Evolutionary conservation across 1,140 invertebrate genomes (phyloP).

Genomic region (Idris sp.): DNA sequence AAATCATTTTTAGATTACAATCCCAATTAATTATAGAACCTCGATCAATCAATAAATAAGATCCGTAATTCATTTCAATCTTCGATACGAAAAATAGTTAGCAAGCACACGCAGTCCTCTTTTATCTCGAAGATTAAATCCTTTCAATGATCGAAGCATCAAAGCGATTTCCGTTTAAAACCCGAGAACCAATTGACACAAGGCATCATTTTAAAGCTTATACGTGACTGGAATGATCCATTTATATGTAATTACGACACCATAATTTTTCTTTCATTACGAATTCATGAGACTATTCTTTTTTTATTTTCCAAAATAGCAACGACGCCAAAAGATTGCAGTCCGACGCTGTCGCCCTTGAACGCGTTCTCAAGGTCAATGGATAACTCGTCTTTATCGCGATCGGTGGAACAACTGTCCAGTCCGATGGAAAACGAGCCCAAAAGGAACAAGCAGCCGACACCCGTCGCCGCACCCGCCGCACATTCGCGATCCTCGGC

Average conservation of each 20-base stretch:
- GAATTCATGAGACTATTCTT: conserved; percentile 37
- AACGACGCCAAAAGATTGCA: conserved; percentile 89
- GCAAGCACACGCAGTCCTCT: too few relatives aligned
- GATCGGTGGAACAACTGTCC: conserved; percentile 87
- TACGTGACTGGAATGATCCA: conserved; percentile 46
- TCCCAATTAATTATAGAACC: too few relatives aligned
- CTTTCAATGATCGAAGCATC: conserved; percentile 16
- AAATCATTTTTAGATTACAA: too few relatives aligned
- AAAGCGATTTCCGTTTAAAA: conserved; percentile 21
- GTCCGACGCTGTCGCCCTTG: conserved; percentile 87
- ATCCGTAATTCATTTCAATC: too few relatives aligned
- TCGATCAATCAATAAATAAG: too few relatives aligned
- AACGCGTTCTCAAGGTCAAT: conserved; percentile 88
- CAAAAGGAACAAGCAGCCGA: conserved; percentile 72
- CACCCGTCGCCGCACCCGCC: conserved; percentile 71
- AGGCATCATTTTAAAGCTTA: conserved; percentile 1
- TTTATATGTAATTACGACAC: conserved; percentile 23
- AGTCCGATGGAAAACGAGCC: conserved; percentile 82
- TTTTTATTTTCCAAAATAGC: conserved; percentile 77
- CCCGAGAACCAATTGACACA: conserved; percentile 25
- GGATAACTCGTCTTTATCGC: conserved; percentile 84
- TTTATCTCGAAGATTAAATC: conserved; percentile 17
- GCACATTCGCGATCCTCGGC: conserved; percentile 77
- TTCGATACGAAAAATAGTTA: too few relatives aligned
- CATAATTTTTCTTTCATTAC: conserved; percentile 43